Conservation (phyloP, 2,113 vertebrate species). For the Ptilonorhynchus violaceus region DNA sequence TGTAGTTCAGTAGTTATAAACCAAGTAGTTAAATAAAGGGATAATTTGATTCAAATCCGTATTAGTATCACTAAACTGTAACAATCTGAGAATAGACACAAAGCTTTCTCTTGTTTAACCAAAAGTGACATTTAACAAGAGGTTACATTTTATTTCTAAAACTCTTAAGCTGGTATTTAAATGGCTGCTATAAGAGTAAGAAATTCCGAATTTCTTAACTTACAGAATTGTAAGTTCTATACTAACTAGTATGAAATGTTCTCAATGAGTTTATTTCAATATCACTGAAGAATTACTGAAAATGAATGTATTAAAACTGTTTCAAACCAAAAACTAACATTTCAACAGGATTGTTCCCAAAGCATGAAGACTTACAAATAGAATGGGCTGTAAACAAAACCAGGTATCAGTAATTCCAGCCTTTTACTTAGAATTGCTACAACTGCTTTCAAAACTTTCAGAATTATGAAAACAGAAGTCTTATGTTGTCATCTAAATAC, state of each 20-base stretch:
- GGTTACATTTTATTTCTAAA: background rate
- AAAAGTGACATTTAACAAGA: background rate
- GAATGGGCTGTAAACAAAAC: background rate
- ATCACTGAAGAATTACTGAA: background rate
- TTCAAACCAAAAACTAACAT: background rate
- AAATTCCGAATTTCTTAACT: background rate
- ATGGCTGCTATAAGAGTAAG: background rate
- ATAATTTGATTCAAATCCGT: background rate
- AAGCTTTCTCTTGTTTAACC: background rate
- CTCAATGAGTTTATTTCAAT: background rate
- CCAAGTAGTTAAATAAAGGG: background rate
- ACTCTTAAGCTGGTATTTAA: background rate
- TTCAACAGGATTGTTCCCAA: background rate
- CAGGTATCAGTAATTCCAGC: background rate
- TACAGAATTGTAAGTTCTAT: too few species aligned
- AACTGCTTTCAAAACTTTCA: background rate
- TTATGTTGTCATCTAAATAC: background rate
- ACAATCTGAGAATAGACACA: background rate
- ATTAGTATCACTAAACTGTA: background rate
- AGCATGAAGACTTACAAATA: background rate
- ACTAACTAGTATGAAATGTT: background rate
- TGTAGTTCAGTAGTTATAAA: background rate
- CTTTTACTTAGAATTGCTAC: background rate
- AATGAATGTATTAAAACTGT: background rate
- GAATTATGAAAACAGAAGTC: background rate